phyloP scores from a whole-genome alignment of 2,888 invertebrate genomes.

The Conchocele bisecta region DNA sequence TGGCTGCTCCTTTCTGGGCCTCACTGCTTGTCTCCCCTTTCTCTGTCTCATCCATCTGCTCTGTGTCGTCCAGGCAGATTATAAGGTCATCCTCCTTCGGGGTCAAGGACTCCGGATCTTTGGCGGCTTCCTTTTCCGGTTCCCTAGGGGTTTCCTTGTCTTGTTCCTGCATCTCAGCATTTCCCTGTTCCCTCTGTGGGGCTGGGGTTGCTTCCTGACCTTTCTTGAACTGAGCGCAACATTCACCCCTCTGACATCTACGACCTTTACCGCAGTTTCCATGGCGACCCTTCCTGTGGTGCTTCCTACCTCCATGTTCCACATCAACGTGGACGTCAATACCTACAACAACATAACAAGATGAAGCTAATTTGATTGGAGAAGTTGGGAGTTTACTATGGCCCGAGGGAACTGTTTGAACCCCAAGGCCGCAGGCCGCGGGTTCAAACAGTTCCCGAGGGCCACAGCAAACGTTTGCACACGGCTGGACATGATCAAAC shows the following conservation, averaged over 20 bases:
- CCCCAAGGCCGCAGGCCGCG: no score
- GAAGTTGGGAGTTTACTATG: no score
- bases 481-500: no score
- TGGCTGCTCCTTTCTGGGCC: neutral
- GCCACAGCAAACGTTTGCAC: no score
- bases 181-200: slow-evolving; percentile 3
- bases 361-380: neutral
- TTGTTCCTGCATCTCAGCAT: no score
- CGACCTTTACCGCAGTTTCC: slow-evolving; percentile 18
- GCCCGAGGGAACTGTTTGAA: no score
- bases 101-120: no score
- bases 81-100: neutral
- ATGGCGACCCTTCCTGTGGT: no score
- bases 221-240: neutral
- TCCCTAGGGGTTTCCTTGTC: no score
- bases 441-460: no score
- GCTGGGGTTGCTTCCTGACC: slow-evolving; percentile 3
- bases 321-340: slow-evolving; percentile 83
- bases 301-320: slow-evolving; percentile 57
- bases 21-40: slow-evolving; percentile 4
- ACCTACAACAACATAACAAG: slow-evolving; percentile 67
- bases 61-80: neutral
- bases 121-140: neutral
- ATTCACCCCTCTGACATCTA: slow-evolving; percentile 22
- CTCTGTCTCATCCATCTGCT: slow-evolving; percentile 7